phyloP scores from a whole-genome alignment of 2,797 vertebrate species.

The Neoniphon sammara region DNA sequence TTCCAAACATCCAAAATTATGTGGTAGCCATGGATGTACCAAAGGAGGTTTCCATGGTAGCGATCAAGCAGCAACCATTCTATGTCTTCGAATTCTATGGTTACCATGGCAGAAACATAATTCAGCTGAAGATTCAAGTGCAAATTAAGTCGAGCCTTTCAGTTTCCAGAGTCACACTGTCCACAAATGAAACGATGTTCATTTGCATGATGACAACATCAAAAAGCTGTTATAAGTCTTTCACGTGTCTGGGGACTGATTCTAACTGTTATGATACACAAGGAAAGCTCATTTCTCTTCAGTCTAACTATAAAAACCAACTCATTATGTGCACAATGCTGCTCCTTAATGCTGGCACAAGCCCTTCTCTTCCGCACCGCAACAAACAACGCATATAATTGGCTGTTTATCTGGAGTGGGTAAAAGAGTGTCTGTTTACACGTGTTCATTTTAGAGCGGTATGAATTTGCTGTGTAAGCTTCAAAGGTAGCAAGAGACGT shows the following conservation, averaged over 20 bases:
- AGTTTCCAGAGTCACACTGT: not conserved
- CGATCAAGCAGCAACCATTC: constrained; percentile 69
- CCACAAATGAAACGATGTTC: not conserved
- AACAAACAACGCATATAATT: no score
- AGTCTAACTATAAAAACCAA: no score
- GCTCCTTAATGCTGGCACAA: no score
- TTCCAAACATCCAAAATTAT: no score
- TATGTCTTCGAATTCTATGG: constrained; percentile 46
- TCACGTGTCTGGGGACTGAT: constrained; percentile 8
- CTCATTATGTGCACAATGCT: no score
- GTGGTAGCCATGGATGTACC: constrained; percentile 30
- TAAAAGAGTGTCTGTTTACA: no score
- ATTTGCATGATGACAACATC: not conserved
- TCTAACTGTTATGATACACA: not conserved
- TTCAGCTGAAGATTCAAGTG: constrained; percentile 30
- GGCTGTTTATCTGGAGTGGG: no score
- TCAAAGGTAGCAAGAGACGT: no score
- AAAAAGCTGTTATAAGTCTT: constrained; percentile 4
- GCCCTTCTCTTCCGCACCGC: no score
- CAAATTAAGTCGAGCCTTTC: constrained; percentile 26
- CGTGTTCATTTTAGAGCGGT: no score
- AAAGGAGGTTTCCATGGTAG: constrained; percentile 63
- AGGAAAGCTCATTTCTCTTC: not conserved
- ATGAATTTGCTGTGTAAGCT: no score
- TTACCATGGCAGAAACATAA: constrained; percentile 44